A percentile compares a stretch with the other conserved stretches of the same genome.
Conservation (phyloP, 1,140 invertebrate genomes). For the Euwallacea similis region DNA sequence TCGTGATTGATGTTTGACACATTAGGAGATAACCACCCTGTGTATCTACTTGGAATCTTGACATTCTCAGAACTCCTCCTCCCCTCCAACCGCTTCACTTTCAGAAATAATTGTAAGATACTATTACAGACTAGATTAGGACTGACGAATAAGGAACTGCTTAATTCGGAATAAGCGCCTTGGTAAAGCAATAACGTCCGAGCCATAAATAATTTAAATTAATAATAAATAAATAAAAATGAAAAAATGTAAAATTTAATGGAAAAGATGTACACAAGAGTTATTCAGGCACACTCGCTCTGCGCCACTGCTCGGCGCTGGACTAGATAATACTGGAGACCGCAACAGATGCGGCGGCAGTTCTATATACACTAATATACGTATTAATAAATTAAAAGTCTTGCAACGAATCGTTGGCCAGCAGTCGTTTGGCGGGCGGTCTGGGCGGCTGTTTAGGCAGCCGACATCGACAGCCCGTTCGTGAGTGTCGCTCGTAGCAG, state of each 20-base stretch:
- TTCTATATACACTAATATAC: slow-evolving; percentile 36
- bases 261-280: slow-evolving; percentile 38
- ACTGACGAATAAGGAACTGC: too few relatives aligned
- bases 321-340: slow-evolving; percentile 56
- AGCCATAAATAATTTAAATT: slow-evolving; percentile 31
- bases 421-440: slow-evolving; percentile 61
- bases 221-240: slow-evolving; percentile 37
- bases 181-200: slow-evolving; percentile 19
- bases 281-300: slow-evolving; percentile 36
- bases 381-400: slow-evolving; percentile 53
- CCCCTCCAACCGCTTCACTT: too few relatives aligned
- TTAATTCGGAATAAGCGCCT: not conserved
- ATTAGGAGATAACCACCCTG: too few relatives aligned
- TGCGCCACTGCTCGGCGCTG: slow-evolving; percentile 43
- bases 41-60: too few relatives aligned
- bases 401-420: slow-evolving; percentile 56
- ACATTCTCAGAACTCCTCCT: too few relatives aligned
- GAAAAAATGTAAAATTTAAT: slow-evolving; percentile 27
- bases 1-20: too few relatives aligned
- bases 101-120: too few relatives aligned
- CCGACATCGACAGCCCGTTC: slow-evolving; percentile 62
- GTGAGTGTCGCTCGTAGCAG: slow-evolving; percentile 76
- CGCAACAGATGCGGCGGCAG: slow-evolving; percentile 40
- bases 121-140: too few relatives aligned
- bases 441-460: slow-evolving; percentile 59